Conservation (phyloP, 2,888 invertebrate genomes). For the Gastracanthus pulcherrimus region DNA sequence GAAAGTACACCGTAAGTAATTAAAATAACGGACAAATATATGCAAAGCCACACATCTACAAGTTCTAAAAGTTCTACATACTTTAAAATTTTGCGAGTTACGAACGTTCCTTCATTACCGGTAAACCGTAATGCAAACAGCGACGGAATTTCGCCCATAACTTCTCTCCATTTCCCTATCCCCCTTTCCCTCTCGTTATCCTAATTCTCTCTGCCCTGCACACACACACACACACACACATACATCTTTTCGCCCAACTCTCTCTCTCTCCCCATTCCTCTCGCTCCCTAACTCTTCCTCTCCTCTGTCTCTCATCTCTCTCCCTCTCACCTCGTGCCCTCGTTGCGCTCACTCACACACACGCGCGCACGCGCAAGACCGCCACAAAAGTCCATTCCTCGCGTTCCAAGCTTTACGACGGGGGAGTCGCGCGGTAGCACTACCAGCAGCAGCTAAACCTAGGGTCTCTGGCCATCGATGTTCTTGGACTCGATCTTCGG, state of each 20-base stretch:
- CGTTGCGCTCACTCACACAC: too few relatives aligned
- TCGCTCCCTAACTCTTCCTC: too few relatives aligned
- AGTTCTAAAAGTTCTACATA: not conserved
- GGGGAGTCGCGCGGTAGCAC: too few relatives aligned
- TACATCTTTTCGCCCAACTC: constrained; percentile 19
- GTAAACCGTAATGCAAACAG: constrained; percentile 33
- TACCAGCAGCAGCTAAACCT: too few relatives aligned
- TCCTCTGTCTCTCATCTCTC: not conserved
- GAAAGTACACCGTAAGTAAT: not conserved
- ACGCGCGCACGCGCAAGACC: not conserved
- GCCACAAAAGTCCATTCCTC: constrained; percentile 52
- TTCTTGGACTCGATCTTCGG: not conserved
- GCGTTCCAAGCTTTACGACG: constrained; percentile 59
- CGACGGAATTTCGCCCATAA: constrained; percentile 39
- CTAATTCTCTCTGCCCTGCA: constrained; percentile 31
- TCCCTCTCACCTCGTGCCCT: not conserved
- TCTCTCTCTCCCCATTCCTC: constrained; percentile 2
- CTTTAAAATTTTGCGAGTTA: constrained; percentile 11
- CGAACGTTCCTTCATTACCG: constrained; percentile 27
- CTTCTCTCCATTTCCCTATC: constrained; percentile 4
- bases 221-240: not conserved
- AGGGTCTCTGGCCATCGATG: not conserved
- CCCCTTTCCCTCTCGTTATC: constrained; percentile 36
- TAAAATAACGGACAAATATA: not conserved
- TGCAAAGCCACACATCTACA: not conserved